Percentiles rank a stretch among this genome's conserved stretches.
These are phyloP conservation scores for Adelphocoris suturalis DNA, from an alignment of 2,888 invertebrate genomes.

Conservation along the genomic window DNA sequence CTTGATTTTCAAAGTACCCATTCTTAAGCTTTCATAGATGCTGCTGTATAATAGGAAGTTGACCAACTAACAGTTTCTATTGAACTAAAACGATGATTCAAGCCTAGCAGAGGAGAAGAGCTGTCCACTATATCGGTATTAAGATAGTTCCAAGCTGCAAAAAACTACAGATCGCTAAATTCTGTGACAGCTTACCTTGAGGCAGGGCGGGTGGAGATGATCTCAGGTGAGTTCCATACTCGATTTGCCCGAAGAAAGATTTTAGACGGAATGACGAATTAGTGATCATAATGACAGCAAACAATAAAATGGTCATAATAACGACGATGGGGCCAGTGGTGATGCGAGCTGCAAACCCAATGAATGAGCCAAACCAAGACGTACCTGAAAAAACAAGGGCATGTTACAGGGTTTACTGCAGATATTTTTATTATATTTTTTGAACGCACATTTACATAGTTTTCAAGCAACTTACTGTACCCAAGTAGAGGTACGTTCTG, in stretches of 20 bases:
- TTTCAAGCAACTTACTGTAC: no score
- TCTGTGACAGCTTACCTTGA: neutral
- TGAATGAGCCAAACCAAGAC: constrained; percentile 16
- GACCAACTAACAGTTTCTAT: no score
- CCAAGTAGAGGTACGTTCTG: no score
- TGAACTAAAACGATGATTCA: no score
- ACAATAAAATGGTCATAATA: neutral
- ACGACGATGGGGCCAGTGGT: neutral
- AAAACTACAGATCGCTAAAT: neutral
- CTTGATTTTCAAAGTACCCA: no score
- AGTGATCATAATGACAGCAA: constrained; percentile 19
- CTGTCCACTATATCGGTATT: no score
- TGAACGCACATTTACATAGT: no score
- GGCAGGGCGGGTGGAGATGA: neutral
- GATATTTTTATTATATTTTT: no score
- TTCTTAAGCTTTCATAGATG: no score
- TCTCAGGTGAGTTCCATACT: neutral
- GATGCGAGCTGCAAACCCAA: neutral
- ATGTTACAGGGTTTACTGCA: no score
- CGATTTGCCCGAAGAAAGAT: neutral
- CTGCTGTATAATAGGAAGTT: no score
- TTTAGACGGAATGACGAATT: constrained; percentile 18
- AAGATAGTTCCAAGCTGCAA: neutral
- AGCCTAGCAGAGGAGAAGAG: no score
- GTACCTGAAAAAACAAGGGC: neutral